Percentiles rank a stretch among this genome's conserved stretches.
Evolutionary conservation across 2,797 vertebrate genomes (phyloP).

Genomic region (Mycteria americana): DNA sequence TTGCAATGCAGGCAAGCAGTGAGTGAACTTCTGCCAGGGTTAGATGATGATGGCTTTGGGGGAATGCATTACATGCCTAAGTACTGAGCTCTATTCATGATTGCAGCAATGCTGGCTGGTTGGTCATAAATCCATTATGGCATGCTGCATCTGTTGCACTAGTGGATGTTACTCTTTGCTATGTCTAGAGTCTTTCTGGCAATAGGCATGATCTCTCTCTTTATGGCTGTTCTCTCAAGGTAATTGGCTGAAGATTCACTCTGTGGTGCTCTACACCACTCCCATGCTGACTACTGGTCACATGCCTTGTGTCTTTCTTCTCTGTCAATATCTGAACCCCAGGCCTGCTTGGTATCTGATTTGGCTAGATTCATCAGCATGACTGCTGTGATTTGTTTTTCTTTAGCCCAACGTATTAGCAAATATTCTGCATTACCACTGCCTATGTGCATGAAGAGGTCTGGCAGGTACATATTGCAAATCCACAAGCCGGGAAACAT

Average conservation of each 20-base stretch:
- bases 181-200: background rate
- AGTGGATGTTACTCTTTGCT: background rate
- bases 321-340: background rate
- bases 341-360: background rate
- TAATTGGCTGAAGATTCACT: background rate
- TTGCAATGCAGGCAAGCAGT: background rate
- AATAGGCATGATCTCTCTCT: background rate
- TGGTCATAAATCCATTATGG: conserved; percentile 38
- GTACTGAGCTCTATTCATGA: background rate
- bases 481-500: background rate
- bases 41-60: background rate
- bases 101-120: background rate
- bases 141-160: conserved; percentile 49
- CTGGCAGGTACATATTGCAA: background rate
- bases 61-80: conserved; percentile 21
- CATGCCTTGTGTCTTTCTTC: background rate
- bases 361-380: background rate
- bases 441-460: background rate
- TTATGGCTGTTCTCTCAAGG: background rate
- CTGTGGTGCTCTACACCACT: background rate
- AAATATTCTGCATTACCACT: background rate
- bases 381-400: background rate
- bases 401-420: background rate
- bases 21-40: conserved; percentile 56
- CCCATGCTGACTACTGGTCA: background rate